Conservation (phyloP, 2,113 vertebrate genomes). For the Hypanus sabinus region DNA sequence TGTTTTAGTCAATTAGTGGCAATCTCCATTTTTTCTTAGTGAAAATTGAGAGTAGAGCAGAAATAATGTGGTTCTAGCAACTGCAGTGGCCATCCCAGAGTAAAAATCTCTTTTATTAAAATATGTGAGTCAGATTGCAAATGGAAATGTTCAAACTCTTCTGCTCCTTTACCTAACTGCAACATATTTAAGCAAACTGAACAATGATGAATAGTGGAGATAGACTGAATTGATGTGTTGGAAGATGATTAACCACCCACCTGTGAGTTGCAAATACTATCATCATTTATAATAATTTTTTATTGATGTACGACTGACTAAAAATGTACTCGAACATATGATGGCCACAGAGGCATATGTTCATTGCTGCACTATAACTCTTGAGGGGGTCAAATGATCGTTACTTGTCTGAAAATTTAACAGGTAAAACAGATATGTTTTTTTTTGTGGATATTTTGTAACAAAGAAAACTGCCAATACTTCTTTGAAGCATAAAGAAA, state of each 20-base stretch:
- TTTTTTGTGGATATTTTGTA: not conserved
- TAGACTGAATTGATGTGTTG: not conserved
- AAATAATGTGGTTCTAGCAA: not conserved
- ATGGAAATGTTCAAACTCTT: not conserved
- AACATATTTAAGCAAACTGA: not conserved
- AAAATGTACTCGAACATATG: not conserved
- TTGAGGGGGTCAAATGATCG: not conserved
- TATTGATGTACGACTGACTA: not conserved
- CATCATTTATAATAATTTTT: slow-evolving; percentile 6
- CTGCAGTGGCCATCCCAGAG: not conserved
- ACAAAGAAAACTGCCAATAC: not conserved
- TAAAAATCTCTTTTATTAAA: not conserved
- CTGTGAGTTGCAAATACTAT: too few species aligned
- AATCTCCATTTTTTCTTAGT: not conserved
- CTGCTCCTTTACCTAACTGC: not conserved
- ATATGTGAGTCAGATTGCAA: not conserved
- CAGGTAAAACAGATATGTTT: not conserved
- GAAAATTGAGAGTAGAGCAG: not conserved
- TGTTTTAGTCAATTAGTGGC: not conserved
- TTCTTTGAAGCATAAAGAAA: not conserved
- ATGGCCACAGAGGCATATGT: too few species aligned
- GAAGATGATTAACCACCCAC: not conserved
- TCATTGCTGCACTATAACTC: not conserved
- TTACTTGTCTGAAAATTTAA: not conserved
- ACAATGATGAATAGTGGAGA: not conserved